Conservation (phyloP, 1,140 invertebrate genomes). For the Pogonus chalceus region DNA sequence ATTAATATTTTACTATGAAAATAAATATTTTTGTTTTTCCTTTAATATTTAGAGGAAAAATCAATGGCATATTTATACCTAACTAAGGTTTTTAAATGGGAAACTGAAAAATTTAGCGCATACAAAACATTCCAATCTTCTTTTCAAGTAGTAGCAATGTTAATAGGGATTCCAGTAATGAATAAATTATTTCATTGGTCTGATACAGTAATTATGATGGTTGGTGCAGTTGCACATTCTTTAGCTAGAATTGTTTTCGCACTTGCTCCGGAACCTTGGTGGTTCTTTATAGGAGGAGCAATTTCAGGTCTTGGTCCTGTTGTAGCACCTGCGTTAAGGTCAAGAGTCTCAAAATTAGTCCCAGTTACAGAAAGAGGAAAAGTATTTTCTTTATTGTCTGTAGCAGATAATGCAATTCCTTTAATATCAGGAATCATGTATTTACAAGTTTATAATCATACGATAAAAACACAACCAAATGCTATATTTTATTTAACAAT, state of each 20-base stretch:
- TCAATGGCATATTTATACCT: conserved; percentile 58
- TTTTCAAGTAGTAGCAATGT: conserved; percentile 52
- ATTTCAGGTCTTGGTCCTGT: conserved; percentile 59
- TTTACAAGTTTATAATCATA: conserved; percentile 56
- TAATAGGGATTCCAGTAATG: conserved; percentile 57
- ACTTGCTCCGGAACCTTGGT: conserved; percentile 36
- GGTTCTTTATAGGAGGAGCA: conserved; percentile 55
- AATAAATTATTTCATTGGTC: conserved; percentile 50
- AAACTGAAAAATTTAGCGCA: conserved; percentile 47
- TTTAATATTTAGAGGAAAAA: conserved; percentile 51
- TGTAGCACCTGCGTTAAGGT: conserved; percentile 60
- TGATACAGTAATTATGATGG: conserved; percentile 60
- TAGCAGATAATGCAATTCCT: conserved; percentile 65
- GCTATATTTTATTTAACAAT: conserved; percentile 61
- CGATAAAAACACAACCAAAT: conserved; percentile 43
- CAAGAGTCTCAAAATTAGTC: conserved; percentile 64
- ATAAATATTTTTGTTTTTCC: neutral
- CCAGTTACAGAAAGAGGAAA: conserved; percentile 57
- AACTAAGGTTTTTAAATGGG: conserved; percentile 55
- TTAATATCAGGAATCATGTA: conserved; percentile 59
- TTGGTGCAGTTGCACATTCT: conserved; percentile 57
- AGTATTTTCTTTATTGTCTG: conserved; percentile 59
- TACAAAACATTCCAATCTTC: conserved; percentile 59
- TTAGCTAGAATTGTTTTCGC: conserved; percentile 54
- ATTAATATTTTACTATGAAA: neutral